Percentiles rank a stretch among this genome's conserved stretches.
Evolutionary conservation across 2,113 vertebrate genomes (phyloP).

Genomic region (Cyprinodon brontotheroides): DNA sequence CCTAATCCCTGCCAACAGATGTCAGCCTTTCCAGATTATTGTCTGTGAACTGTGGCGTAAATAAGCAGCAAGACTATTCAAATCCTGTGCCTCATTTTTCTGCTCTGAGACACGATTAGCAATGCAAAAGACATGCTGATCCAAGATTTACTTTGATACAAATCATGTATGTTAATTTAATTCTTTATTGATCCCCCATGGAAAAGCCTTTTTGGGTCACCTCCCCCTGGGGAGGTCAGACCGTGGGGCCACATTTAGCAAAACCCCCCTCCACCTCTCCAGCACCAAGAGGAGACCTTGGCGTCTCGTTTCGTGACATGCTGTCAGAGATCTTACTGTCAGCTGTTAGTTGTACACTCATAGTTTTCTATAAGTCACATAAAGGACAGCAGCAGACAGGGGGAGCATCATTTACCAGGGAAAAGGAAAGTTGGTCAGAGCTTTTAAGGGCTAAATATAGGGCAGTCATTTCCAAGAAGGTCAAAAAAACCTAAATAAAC

Average conservation of each 20-base stretch:
- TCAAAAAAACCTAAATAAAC: no score
- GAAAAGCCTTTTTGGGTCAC: constrained; percentile 20
- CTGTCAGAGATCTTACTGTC: constrained; percentile 1
- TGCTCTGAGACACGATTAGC: constrained; percentile 40
- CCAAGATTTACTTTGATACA: constrained; percentile 60
- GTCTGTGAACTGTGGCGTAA: neutral
- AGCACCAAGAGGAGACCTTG: constrained; percentile 18
- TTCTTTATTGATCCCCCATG: constrained; percentile 55
- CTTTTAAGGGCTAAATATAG: no score
- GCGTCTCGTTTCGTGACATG: constrained; percentile 48
- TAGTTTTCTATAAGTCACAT: no score
- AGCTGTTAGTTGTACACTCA: no score
- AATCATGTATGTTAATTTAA: constrained; percentile 61
- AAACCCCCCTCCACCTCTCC: neutral
- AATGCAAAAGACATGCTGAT: constrained; percentile 38
- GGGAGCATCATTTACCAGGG: no score
- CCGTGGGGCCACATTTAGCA: constrained; percentile 29
- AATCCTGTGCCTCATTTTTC: constrained; percentile 24
- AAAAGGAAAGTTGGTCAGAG: no score
- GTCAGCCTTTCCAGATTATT: constrained; percentile 73
- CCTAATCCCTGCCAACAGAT: constrained; percentile 71
- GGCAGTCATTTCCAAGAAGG: no score
- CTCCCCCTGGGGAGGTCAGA: constrained; percentile 38
- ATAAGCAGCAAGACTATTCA: constrained; percentile 19
- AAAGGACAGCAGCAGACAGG: no score